Percentiles rank a stretch among this genome's conserved stretches.
Evolutionary conservation across 1,140 invertebrate species (phyloP).

Genomic region (Drosophila mauritiana): DNA sequence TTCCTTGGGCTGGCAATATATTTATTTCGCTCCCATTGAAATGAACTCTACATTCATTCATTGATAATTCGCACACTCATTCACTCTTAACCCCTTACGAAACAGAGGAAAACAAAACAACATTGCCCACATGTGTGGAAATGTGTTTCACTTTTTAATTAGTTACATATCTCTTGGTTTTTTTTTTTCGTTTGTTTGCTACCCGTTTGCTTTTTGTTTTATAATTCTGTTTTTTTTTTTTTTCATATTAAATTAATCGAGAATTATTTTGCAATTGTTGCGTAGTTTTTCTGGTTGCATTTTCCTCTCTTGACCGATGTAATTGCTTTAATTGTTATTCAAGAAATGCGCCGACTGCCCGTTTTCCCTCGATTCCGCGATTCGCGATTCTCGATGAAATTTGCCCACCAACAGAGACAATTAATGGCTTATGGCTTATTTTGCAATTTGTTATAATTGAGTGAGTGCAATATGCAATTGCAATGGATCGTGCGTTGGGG

Average conservation of each 20-base stretch:
- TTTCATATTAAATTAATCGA: conserved; percentile 51
- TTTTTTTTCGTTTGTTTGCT: conserved; percentile 9
- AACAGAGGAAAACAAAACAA: conserved; percentile 11
- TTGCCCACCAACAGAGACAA: conserved; percentile 61
- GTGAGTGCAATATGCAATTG: conserved; percentile 51
- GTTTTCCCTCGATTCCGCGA: conserved; percentile 1
- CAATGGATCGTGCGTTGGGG: conserved; percentile 13
- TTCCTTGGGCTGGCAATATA: conserved; percentile 9
- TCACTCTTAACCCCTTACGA: conserved; percentile 13
- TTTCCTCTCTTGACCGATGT: conserved; percentile 31
- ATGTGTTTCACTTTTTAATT: conserved; percentile 28
- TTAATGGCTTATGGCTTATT: conserved; percentile 64
- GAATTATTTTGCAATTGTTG: conserved; percentile 53
- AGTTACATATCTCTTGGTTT: conserved; percentile 8
- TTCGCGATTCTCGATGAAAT: conserved; percentile 43
- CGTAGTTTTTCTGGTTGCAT: conserved; percentile 32
- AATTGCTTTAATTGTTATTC: conserved; percentile 71
- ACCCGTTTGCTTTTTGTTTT: neutral
- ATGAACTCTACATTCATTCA: conserved; percentile 29
- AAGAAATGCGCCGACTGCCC: conserved; percentile 56
- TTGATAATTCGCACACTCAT: conserved; percentile 35
- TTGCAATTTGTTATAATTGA: conserved; percentile 69
- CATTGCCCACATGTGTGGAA: conserved; percentile 27
- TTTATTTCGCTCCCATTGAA: conserved; percentile 23
- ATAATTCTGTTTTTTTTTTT: neutral